phyloP scores from a whole-genome alignment of 2,888 invertebrate genomes.

The Catotricha subobsoleta region DNA sequence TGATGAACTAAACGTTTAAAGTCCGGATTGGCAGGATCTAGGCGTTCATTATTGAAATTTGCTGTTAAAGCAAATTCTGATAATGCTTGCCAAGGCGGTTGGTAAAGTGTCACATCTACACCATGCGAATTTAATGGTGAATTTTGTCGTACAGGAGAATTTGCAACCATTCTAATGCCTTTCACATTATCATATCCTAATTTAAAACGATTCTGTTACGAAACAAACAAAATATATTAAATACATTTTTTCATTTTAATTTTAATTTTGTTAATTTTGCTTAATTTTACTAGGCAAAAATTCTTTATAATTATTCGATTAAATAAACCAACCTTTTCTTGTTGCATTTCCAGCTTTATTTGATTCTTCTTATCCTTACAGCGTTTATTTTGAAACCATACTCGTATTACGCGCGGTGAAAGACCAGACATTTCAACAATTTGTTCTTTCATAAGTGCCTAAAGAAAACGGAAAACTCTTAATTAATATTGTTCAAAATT shows the following conservation, averaged over 20 bases:
- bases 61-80: slow-evolving; percentile 90
- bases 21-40: neutral
- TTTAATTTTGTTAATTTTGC: neutral
- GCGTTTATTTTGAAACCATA: slow-evolving; percentile 98
- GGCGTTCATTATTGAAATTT: slow-evolving; percentile 46
- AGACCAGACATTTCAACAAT: slow-evolving; percentile 97
- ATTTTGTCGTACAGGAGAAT: slow-evolving; percentile 80
- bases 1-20: neutral
- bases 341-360: slow-evolving; percentile 94
- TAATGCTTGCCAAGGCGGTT: slow-evolving; percentile 93
- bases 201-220: slow-evolving; percentile 36
- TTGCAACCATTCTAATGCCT: slow-evolving; percentile 94
- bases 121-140: slow-evolving; percentile 72
- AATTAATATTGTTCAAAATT: too few species aligned
- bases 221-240: neutral
- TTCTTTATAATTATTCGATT: neutral
- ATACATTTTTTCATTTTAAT: neutral
- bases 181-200: slow-evolving; percentile 88
- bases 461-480: too few species aligned
- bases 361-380: slow-evolving; percentile 96
- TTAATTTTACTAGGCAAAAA: neutral
- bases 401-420: slow-evolving; percentile 92
- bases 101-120: slow-evolving; percentile 77
- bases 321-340: slow-evolving; percentile 76
- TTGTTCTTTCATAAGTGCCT: slow-evolving; percentile 98